Conservation (phyloP, 1,140 invertebrate species). For the Parasteatoda tepidariorum region DNA sequence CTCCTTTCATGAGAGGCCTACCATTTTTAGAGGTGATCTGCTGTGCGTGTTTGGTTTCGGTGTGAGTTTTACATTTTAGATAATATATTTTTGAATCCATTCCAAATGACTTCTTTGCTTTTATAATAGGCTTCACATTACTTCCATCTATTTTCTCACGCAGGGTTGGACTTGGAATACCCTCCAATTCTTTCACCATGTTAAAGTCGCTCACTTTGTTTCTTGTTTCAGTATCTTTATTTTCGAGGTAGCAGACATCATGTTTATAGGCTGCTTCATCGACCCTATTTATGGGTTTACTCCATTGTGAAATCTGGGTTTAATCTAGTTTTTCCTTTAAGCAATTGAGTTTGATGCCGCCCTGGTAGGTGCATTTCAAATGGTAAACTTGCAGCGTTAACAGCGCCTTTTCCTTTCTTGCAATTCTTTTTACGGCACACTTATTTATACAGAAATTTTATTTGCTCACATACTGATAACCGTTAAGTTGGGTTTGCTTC, state of each 20-base stretch:
- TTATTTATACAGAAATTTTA: background rate
- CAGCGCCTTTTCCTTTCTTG: background rate
- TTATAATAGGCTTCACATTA: conserved; percentile 34
- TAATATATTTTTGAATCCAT: conserved; percentile 13
- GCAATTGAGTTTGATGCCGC: background rate
- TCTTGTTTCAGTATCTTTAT: conserved; percentile 63
- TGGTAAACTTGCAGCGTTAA: background rate
- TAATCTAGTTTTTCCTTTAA: conserved; percentile 53
- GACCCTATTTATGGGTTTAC: conserved; percentile 14
- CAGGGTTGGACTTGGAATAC: background rate
- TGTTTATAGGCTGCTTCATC: conserved; percentile 70
- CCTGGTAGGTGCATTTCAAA: background rate
- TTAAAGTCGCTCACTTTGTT: conserved; percentile 67
- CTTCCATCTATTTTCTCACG: conserved; percentile 2
- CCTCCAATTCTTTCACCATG: conserved; percentile 61
- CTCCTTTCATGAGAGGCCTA: conserved; percentile 9
- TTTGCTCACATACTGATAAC: background rate
- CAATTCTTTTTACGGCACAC: background rate
- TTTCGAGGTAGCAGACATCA: conserved; percentile 69
- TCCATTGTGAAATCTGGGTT: too few relatives aligned
- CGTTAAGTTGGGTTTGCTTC: conserved; percentile 3
- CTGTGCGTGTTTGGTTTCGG: background rate
- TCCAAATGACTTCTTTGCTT: conserved; percentile 31
- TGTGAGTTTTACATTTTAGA: conserved; percentile 41
- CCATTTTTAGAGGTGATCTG: conserved; percentile 22